phyloP scores from a whole-genome alignment of 2,797 vertebrate species.

The Masticophis lateralis region DNA sequence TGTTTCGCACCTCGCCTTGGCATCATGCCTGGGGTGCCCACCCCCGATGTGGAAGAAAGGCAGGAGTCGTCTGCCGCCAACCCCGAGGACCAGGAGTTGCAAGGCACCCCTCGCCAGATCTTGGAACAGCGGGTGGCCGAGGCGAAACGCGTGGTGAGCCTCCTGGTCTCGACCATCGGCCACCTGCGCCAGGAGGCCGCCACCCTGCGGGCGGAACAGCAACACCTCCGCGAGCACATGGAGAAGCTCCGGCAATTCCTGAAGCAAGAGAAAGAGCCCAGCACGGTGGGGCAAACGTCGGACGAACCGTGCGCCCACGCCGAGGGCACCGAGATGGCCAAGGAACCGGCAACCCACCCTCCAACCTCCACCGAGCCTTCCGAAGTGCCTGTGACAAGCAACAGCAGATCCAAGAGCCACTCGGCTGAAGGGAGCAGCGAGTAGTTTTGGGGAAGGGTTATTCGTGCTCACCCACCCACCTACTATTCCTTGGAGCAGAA shows the following conservation, averaged over 20 bases:
- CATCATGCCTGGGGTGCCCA: slow-evolving; percentile 64
- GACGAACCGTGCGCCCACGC: slow-evolving; percentile 69
- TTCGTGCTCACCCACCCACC: not conserved
- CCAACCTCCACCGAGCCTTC: slow-evolving; percentile 80
- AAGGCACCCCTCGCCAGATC: slow-evolving; percentile 70
- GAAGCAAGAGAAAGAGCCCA: slow-evolving; percentile 59
- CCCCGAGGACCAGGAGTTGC: slow-evolving; percentile 67
- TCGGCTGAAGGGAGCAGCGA: not conserved
- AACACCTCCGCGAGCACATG: slow-evolving; percentile 72
- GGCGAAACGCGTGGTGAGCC: slow-evolving; percentile 64
- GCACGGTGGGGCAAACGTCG: slow-evolving; percentile 67
- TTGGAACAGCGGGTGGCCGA: slow-evolving; percentile 75
- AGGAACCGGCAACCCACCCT: slow-evolving; percentile 72
- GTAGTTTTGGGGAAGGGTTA: not conserved
- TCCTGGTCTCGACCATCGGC: slow-evolving; percentile 66
- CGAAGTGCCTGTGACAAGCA: slow-evolving; percentile 67
- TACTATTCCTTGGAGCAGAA: not conserved
- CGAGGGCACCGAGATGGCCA: slow-evolving; percentile 61
- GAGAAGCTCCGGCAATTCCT: slow-evolving; percentile 72
- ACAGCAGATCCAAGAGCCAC: slow-evolving; percentile 76
- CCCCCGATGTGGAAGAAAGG: slow-evolving; percentile 58
- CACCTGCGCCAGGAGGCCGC: slow-evolving; percentile 80
- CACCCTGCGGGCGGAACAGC: slow-evolving; percentile 79
- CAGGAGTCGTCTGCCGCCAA: slow-evolving; percentile 56
- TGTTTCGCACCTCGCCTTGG: slow-evolving; percentile 22